Base-by-base conservation (phyloP, 2,113 vertebrate species). In the Empidonax alnorum region DNA sequence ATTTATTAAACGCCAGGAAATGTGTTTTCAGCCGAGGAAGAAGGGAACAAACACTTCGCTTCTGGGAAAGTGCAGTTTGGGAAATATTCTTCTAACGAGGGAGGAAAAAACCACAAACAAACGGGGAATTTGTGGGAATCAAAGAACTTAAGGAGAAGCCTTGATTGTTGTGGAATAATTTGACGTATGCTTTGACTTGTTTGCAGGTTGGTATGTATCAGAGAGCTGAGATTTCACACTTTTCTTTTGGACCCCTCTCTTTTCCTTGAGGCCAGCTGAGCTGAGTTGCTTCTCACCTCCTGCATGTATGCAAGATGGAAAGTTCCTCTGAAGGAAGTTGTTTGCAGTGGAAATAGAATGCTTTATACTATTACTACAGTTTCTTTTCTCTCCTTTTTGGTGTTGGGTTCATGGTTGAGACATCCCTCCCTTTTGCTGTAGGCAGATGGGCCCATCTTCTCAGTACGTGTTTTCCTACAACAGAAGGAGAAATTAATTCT, bases 401-500 rank as follows among this genome's bases (percentile, higher is more conserved):
- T 59, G 35, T n/a, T 3, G 76, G 22, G 55, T 65, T 53, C 9
- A 0, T 7, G 23, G 10, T 4, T 74, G 89, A 47, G 67, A 20
- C 22, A 53, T 41, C 65, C 24, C 22, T 81, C 14, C 37, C 24
- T 82, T 53, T 39, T 21, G 13, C 56, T 47, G 6, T 17, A n/a
- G 88, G 11, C 14, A 39, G 15, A 76, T 20, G 9, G 14, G 6
- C 39, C 4, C 35, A 3, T 61, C 52, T 59, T 52, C 46, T 50
- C n/a, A 3, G 12, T 53, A 21, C 0, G 0, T 12, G 1, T 19
- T 77, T 52, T 7, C 3, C 0, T 2, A 11, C 50, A 71, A 16
- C 0, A 68, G 12, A 47, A 67, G 17, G 1, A 65, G 74, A 69
- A 82, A 81, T 56, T 28, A 39, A 61, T 89, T 77, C 23, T 74